Evolutionary conservation across 2,888 invertebrate species (phyloP).

Genomic region (Trichogramma evanescens): DNA sequence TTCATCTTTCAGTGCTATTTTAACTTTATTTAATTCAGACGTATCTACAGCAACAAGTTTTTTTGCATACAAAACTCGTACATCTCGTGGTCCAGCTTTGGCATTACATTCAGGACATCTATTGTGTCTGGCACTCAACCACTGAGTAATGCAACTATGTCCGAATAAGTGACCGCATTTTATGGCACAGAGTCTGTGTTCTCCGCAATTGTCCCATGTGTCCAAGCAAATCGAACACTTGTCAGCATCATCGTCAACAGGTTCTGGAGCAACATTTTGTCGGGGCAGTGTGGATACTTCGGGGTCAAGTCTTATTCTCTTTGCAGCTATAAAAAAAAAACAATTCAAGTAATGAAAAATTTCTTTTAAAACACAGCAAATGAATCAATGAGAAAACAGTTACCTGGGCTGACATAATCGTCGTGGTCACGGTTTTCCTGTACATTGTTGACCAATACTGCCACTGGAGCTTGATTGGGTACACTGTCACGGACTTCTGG

Average conservation of each 20-base stretch:
- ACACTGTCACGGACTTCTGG: background rate
- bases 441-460: background rate
- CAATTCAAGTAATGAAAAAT: background rate
- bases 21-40: conserved; percentile 62
- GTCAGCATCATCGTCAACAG: conserved; percentile 14
- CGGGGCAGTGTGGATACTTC: background rate
- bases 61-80: conserved; percentile 74
- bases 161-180: conserved; percentile 94
- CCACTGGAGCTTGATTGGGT: background rate
- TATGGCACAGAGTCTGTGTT: conserved; percentile 77
- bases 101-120: conserved; percentile 86
- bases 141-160: conserved; percentile 66
- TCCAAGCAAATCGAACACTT: conserved; percentile 84
- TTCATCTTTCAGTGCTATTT: conserved; percentile 25
- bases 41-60: conserved; percentile 72
- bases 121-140: conserved; percentile 56
- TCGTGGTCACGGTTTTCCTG: background rate
- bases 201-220: conserved; percentile 77
- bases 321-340: conserved; percentile 15
- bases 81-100: conserved; percentile 60
- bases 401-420: background rate
- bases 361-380: too few species aligned
- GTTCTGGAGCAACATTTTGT: background rate
- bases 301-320: conserved; percentile 16
- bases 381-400: background rate